These are phyloP conservation scores for Stegodyphus dumicola DNA, from an alignment of 1,140 invertebrate species.

Conservation along the genomic window DNA sequence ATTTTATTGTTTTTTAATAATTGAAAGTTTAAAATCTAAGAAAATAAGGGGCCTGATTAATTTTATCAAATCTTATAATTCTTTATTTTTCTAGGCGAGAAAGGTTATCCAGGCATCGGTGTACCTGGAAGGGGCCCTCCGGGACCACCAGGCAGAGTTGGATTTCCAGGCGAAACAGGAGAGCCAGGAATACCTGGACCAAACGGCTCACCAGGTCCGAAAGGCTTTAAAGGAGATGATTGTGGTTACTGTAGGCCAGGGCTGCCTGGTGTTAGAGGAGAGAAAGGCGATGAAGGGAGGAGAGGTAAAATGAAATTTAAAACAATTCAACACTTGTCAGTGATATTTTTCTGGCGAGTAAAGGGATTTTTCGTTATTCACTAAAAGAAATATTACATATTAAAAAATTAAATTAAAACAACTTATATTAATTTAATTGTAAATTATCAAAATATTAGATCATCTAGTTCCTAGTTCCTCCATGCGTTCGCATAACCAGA, in stretches of 20 bases:
- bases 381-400: too few species aligned
- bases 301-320: conserved; percentile 41
- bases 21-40: too few species aligned
- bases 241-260: conserved; percentile 70
- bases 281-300: conserved; percentile 56
- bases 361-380: too few species aligned
- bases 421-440: not conserved
- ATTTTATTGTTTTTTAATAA: too few species aligned
- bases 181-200: conserved; percentile 63
- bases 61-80: not conserved
- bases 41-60: not conserved
- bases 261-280: conserved; percentile 72
- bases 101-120: conserved; percentile 55
- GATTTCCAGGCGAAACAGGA: conserved; percentile 63
- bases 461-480: not conserved
- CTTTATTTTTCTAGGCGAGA: conserved; percentile 39
- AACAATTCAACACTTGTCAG: not conserved
- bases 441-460: too few species aligned
- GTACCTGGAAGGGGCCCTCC: conserved; percentile 44
- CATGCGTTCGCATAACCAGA: not conserved
- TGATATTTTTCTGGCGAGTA: not conserved
- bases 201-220: conserved; percentile 63
- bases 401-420: not conserved
- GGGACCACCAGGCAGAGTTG: conserved; percentile 63
- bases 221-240: conserved; percentile 64